Evolutionary conservation across 1,140 invertebrate genomes (phyloP).

Genomic region (Muscidifurax raptorellus): DNA sequence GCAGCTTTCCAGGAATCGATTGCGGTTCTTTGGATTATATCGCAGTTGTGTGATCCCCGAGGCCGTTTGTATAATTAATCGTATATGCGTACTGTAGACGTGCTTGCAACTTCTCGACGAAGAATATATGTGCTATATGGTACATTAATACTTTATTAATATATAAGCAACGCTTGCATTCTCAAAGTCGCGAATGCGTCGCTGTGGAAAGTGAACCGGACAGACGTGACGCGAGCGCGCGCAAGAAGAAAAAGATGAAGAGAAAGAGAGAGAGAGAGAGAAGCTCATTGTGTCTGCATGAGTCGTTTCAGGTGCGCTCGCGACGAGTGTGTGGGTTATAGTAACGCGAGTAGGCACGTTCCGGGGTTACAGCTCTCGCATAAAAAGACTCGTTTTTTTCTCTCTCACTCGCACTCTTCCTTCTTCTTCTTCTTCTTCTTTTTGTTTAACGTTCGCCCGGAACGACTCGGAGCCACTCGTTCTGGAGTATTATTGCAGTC

Average conservation of each 20-base stretch:
- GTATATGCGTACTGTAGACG: too few relatives aligned
- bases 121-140: too few relatives aligned
- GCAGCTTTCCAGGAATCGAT: neutral
- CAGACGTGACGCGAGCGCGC: conserved; percentile 9
- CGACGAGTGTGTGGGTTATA: neutral
- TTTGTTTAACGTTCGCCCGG: conserved; percentile 21
- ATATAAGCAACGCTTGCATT: neutral
- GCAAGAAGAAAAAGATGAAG: neutral
- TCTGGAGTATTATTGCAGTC: conserved; percentile 8
- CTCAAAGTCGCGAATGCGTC: neutral
- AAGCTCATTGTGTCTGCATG: conserved; percentile 23
- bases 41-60: too few relatives aligned
- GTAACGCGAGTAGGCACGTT: conserved; percentile 25
- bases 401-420: neutral
- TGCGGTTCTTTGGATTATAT: neutral
- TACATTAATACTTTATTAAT: too few relatives aligned
- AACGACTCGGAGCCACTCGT: neutral
- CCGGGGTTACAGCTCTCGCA: conserved; percentile 27
- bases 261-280: conserved; percentile 11
- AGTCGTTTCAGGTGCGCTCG: neutral
- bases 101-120: too few relatives aligned
- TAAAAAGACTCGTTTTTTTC: conserved; percentile 21
- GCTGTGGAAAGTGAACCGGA: conserved; percentile 23
- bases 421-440: neutral
- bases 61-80: too few relatives aligned